A percentile compares a stretch with the other conserved stretches of the same genome.
Conservation (phyloP, 37 sponge, comb jelly and placozoan species). For the Cliona cf. orientalis region DNA sequence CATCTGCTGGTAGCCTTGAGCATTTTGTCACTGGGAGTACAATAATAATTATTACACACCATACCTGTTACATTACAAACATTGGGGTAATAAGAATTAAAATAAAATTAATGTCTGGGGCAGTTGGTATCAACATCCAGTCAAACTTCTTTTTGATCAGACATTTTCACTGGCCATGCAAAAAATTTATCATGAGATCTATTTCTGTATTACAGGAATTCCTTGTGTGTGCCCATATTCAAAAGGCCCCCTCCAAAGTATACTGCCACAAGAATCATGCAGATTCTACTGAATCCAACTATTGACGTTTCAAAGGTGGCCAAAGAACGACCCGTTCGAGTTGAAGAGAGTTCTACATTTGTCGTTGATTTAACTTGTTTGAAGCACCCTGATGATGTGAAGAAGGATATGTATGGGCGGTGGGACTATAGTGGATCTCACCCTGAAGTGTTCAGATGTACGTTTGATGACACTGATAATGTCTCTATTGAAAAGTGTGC, state of each 20-base stretch:
- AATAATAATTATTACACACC: too few relatives aligned
- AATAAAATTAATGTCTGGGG: too few relatives aligned
- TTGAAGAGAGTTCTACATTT: constrained; percentile 11
- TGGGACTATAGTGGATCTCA: constrained; percentile 16
- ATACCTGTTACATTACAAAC: too few relatives aligned
- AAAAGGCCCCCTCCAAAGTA: constrained; percentile 9
- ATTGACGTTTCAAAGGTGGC: background rate
- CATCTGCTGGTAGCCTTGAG: too few relatives aligned
- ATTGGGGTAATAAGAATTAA: too few relatives aligned
- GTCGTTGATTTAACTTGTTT: constrained; percentile 15
- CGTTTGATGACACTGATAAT: background rate
- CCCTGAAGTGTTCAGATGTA: background rate
- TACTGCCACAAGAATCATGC: background rate
- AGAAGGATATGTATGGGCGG: constrained; percentile 16
- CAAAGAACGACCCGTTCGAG: background rate
- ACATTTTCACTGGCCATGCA: too few relatives aligned
- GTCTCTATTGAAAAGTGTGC: constrained; percentile 36
- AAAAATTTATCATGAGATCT: too few relatives aligned
- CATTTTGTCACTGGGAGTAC: too few relatives aligned
- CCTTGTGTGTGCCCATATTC: background rate
- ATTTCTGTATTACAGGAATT: too few relatives aligned
- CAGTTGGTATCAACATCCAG: too few relatives aligned
- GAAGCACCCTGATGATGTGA: constrained; percentile 29
- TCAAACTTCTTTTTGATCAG: too few relatives aligned
- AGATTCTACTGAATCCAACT: background rate